These are phyloP conservation scores for Aleiodes sp. DNA, from an alignment of 1,140 invertebrate genomes.

Conservation along the genomic window DNA sequence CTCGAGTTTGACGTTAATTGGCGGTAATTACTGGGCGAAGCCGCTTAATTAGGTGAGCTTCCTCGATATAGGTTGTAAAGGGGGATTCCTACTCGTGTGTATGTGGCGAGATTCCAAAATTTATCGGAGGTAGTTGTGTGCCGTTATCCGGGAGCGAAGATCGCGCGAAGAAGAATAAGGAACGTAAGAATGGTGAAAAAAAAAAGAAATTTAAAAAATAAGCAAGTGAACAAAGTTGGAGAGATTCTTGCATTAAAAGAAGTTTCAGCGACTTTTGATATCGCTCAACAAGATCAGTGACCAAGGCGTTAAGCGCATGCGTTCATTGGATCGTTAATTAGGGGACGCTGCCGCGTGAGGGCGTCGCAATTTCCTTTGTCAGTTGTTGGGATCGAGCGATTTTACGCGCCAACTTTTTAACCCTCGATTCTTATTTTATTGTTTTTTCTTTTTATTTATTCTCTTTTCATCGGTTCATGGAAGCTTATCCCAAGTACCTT, in stretches of 20 bases:
- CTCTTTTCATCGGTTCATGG: conserved; percentile 22
- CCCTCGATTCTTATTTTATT: neutral
- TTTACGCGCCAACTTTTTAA: neutral
- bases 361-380: conserved; percentile 27
- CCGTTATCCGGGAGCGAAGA: conserved; percentile 35
- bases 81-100: neutral
- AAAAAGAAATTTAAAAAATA: conserved; percentile 18
- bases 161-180: conserved; percentile 18
- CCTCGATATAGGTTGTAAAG: conserved; percentile 15
- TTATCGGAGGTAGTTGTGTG: conserved; percentile 47
- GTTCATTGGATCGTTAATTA: conserved; percentile 54
- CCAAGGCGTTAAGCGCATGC: conserved; percentile 51
- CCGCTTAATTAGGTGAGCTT: conserved; percentile 56
- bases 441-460: neutral
- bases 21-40: conserved; percentile 58
- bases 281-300: conserved; percentile 52
- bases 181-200: neutral
- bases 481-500: conserved; percentile 18
- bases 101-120: conserved; percentile 54
- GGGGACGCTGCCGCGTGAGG: conserved; percentile 48
- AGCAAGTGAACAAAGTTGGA: neutral
- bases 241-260: conserved; percentile 30
- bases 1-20: conserved; percentile 59
- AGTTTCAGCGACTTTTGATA: conserved; percentile 45
- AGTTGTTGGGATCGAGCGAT: conserved; percentile 4